A percentile compares a stretch with the other conserved stretches of the same genome.
These are phyloP conservation scores for Bucco capensis DNA, from an alignment of 2,113 vertebrate genomes.

Conservation along the genomic window DNA sequence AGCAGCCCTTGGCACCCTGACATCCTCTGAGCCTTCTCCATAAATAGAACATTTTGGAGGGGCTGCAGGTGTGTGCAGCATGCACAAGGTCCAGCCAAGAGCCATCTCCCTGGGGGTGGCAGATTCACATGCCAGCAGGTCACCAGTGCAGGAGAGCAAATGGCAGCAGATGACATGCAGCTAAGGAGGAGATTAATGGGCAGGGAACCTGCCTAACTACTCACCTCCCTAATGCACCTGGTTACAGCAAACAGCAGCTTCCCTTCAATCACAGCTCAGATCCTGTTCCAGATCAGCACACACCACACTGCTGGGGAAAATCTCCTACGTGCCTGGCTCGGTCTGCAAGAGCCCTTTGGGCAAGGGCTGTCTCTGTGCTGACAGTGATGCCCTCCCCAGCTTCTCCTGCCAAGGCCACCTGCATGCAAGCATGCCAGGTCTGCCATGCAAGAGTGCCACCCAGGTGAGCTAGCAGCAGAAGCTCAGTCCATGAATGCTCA, in stretches of 20 bases:
- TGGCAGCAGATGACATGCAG: not conserved
- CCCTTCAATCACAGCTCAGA: constrained; percentile 8
- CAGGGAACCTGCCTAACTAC: constrained; percentile 22
- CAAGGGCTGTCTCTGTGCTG: not conserved
- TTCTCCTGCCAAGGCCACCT: not conserved
- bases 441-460: not conserved
- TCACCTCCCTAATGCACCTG: not conserved
- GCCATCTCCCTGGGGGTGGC: accelerated
- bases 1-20: constrained; percentile 10
- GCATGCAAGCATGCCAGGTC: not conserved
- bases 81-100: not conserved
- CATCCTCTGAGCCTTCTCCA: not conserved
- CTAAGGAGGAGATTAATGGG: not conserved
- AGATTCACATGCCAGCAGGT: not conserved
- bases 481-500: accelerated
- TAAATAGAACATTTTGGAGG: constrained; percentile 5
- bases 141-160: not conserved
- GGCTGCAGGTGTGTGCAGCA: not conserved
- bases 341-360: not conserved
- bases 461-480: not conserved
- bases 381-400: not conserved
- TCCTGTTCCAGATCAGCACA: not conserved
- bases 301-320: not conserved
- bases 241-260: constrained; percentile 5
- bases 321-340: constrained; percentile 16